phyloP scores from a whole-genome alignment of 2,888 invertebrate species.

The Calameuta idolon region DNA sequence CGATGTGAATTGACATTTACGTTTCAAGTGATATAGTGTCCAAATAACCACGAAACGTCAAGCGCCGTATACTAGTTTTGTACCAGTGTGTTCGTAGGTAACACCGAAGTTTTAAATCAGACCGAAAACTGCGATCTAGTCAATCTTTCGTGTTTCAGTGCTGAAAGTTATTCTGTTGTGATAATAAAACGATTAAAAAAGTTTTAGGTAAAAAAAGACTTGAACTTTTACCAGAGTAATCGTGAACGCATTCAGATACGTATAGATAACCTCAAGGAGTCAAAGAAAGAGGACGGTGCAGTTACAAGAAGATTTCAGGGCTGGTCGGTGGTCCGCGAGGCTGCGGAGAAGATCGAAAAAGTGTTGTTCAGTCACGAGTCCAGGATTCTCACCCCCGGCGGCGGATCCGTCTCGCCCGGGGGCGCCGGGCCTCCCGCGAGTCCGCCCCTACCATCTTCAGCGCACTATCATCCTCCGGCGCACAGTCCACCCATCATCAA shows the following conservation, averaged over 20 bases:
- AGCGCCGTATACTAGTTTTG: neutral
- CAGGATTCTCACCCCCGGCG: slow-evolving; percentile 66
- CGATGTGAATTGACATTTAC: neutral
- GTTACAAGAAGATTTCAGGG: neutral
- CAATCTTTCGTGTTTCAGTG: neutral
- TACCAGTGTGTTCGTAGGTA: neutral
- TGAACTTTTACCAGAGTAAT: neutral
- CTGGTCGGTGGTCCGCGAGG: slow-evolving; percentile 15
- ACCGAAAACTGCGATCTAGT: neutral
- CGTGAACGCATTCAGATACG: neutral
- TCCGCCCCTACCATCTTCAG: slow-evolving; percentile 58
- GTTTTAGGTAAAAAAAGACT: neutral
- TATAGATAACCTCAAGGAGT: neutral
- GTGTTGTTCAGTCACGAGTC: slow-evolving; percentile 66
- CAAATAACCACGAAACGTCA: neutral
- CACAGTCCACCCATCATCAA: slow-evolving; percentile 63
- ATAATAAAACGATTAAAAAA: neutral
- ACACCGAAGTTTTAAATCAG: neutral
- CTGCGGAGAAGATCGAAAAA: slow-evolving; percentile 59
- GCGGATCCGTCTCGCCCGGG: slow-evolving; percentile 62
- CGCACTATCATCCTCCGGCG: slow-evolving; percentile 56
- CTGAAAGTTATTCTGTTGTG: neutral
- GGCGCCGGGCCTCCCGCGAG: slow-evolving; percentile 64
- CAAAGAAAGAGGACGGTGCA: neutral
- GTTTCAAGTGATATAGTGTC: neutral